Evolutionary conservation across 2,888 invertebrate genomes (phyloP).

Genomic region (Aspidiotus destructor): DNA sequence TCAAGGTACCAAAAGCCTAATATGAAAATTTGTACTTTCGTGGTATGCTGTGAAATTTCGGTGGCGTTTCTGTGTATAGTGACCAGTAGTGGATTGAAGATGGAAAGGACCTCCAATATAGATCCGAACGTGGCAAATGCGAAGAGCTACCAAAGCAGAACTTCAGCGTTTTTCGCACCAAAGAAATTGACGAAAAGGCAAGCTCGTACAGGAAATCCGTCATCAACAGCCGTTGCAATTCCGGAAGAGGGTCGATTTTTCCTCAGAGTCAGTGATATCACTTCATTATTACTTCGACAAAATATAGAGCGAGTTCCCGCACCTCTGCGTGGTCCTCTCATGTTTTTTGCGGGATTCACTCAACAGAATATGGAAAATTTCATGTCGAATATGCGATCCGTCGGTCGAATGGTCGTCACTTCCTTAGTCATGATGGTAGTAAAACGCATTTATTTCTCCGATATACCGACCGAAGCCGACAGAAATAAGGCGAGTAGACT

Average conservation of each 20-base stretch:
- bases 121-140: no score
- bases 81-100: no score
- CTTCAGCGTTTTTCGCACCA: no score
- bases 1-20: no score
- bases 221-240: no score
- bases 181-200: no score
- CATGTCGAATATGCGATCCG: constrained; percentile 19
- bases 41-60: no score
- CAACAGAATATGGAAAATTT: constrained; percentile 25
- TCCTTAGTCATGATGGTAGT: constrained; percentile 25
- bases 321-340: constrained; percentile 14
- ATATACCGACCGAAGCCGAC: constrained; percentile 8
- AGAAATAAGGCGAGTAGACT: constrained; percentile 19
- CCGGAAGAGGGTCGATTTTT: constrained; percentile 6
- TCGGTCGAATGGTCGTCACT: constrained; percentile 24
- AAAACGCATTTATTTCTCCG: constrained; percentile 22
- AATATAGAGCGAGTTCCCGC: constrained; percentile 8
- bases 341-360: constrained; percentile 25
- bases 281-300: constrained; percentile 2
- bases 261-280: constrained; percentile 11
- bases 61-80: no score
- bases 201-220: no score
- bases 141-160: no score
- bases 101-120: no score
- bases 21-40: no score